A percentile compares a stretch with the other conserved stretches of the same genome.
These are phyloP conservation scores for Drosophila repleta DNA, from an alignment of 1,140 invertebrate genomes.

Conservation along the genomic window DNA sequence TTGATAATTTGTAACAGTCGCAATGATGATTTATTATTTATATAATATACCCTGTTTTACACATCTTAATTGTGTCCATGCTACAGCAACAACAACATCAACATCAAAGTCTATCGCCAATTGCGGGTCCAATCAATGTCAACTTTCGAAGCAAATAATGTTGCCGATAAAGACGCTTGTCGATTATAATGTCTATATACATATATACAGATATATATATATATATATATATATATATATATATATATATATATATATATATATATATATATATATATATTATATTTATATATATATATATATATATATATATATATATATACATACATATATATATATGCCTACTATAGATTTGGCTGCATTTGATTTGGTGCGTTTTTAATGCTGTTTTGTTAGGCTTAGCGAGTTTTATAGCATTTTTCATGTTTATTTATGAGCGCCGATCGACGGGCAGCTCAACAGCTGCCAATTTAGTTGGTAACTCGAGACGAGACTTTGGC, in stretches of 20 bases:
- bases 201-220: too few relatives aligned
- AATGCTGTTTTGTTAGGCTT: constrained; percentile 69
- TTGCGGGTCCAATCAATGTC: constrained; percentile 80
- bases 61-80: neutral
- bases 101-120: constrained; percentile 51
- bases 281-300: constrained; percentile 50
- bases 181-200: too few relatives aligned
- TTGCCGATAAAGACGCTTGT: constrained; percentile 71
- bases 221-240: constrained; percentile 50
- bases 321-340: constrained; percentile 50
- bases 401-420: constrained; percentile 62
- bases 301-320: constrained; percentile 13
- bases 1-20: too few relatives aligned
- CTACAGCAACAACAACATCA: constrained; percentile 2
- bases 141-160: constrained; percentile 82
- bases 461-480: constrained; percentile 63
- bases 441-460: constrained; percentile 35
- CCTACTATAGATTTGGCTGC: neutral
- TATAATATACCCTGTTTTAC: constrained; percentile 47
- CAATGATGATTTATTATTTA: neutral
- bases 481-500: constrained; percentile 48
- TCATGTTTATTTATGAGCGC: constrained; percentile 80
- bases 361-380: constrained; percentile 64
- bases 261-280: constrained; percentile 40
- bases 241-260: constrained; percentile 17